A percentile compares a stretch with the other conserved stretches of the same genome.
These are phyloP conservation scores for Thunnus albacares DNA, from an alignment of 2,797 vertebrate genomes.

Conservation along the genomic window DNA sequence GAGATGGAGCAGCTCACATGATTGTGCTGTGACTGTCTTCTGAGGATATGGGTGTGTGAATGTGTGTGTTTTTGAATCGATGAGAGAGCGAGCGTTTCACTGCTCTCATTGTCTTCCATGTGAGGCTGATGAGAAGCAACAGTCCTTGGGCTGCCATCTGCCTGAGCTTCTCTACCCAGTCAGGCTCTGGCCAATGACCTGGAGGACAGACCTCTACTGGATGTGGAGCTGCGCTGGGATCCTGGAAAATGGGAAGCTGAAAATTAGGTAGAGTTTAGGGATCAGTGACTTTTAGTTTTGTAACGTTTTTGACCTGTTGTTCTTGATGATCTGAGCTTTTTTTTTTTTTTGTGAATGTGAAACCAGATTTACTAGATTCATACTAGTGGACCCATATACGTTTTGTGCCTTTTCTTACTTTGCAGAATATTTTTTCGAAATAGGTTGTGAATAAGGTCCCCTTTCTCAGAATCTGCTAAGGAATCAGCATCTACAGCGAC, in stretches of 20 bases:
- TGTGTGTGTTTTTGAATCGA: constrained; percentile 31
- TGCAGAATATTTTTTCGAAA: constrained; percentile 2
- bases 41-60: constrained; percentile 67
- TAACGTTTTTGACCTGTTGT: background rate
- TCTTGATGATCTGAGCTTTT: background rate
- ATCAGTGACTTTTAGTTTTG: constrained; percentile 21
- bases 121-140: constrained; percentile 51
- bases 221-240: constrained; percentile 35
- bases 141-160: constrained; percentile 33
- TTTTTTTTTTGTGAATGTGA: constrained; percentile 4
- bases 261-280: constrained; percentile 35
- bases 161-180: constrained; percentile 31
- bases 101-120: constrained; percentile 63
- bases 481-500: constrained; percentile 14
- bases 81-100: constrained; percentile 47
- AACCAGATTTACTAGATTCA: background rate
- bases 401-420: constrained; percentile 17
- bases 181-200: constrained; percentile 23
- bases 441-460: constrained; percentile 25
- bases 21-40: constrained; percentile 83
- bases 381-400: background rate
- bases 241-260: constrained; percentile 56
- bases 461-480: constrained; percentile 12
- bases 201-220: constrained; percentile 29
- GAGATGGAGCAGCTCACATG: constrained; percentile 79